Conservation (phyloP, 2,113 vertebrate genomes). For the Sphaerodactylus townsendi region DNA sequence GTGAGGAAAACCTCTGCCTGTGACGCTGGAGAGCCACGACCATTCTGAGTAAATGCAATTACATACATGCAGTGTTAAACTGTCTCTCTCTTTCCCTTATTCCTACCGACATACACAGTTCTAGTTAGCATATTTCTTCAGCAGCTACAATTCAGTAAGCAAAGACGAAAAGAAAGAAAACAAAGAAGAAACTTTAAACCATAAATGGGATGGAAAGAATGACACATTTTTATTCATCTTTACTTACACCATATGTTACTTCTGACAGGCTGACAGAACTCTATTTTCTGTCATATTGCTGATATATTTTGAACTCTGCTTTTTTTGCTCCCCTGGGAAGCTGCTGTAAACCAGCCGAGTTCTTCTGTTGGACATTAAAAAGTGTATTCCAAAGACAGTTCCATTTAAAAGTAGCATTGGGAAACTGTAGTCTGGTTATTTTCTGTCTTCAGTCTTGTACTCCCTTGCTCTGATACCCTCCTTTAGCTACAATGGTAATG, state of each 20-base stretch:
- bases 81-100: no score
- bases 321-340: not conserved
- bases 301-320: not conserved
- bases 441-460: not conserved
- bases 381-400: not conserved
- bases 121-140: not conserved
- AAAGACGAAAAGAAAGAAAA: constrained; percentile 17
- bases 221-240: not conserved
- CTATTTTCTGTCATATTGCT: accelerated
- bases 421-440: not conserved
- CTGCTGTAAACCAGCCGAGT: accelerated
- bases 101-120: not conserved
- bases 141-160: not conserved
- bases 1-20: no score
- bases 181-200: not conserved
- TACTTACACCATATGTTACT: not conserved
- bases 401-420: not conserved
- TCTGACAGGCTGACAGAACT: constrained; percentile 11
- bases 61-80: no score
- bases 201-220: not conserved
- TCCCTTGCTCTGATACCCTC: not conserved
- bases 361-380: not conserved
- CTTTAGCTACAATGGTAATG: not conserved
- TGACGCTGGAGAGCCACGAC: no score
- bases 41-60: no score